A percentile compares a stretch with the other conserved stretches of the same genome.
phyloP scores from a whole-genome alignment of 1,140 invertebrate species.

The Drosophila cardini region DNA sequence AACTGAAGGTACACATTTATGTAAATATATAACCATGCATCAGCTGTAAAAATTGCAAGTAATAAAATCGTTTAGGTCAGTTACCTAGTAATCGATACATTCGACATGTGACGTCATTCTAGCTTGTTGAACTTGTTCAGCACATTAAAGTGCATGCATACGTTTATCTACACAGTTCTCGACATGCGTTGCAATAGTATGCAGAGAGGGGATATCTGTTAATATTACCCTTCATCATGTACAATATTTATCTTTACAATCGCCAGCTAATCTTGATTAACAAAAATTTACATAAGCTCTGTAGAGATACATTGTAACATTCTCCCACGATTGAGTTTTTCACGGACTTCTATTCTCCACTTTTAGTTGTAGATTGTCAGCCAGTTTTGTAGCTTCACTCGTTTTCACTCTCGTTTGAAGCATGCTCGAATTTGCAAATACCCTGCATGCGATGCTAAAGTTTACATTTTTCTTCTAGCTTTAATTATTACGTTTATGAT shows the following conservation, averaged over 20 bases:
- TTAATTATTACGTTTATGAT: too few relatives aligned
- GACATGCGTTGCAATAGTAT: too few relatives aligned
- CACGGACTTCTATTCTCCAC: conserved; percentile 30
- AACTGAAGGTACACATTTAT: neutral
- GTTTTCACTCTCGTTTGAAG: conserved; percentile 36
- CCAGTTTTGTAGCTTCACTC: conserved; percentile 13
- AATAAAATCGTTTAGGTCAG: conserved; percentile 19
- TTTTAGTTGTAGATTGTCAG: conserved; percentile 22
- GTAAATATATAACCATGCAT: neutral
- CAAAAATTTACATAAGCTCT: too few relatives aligned
- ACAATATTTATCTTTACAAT: too few relatives aligned
- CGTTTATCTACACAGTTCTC: neutral
- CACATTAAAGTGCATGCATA: conserved; percentile 7
- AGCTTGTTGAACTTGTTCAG: conserved; percentile 62
- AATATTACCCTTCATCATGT: too few relatives aligned
- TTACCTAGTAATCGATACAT: conserved; percentile 20
- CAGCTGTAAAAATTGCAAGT: conserved; percentile 3
- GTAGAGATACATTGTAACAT: neutral
- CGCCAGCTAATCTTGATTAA: too few relatives aligned
- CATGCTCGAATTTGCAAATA: conserved; percentile 12
- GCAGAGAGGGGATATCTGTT: too few relatives aligned
- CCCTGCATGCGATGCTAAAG: too few relatives aligned
- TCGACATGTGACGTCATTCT: conserved; percentile 13
- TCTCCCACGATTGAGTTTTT: conserved; percentile 12
- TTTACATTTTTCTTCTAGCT: too few relatives aligned